These are phyloP conservation scores for Poeciliopsis retropinna DNA, from an alignment of 2,113 vertebrate species.

Conservation along the genomic window DNA sequence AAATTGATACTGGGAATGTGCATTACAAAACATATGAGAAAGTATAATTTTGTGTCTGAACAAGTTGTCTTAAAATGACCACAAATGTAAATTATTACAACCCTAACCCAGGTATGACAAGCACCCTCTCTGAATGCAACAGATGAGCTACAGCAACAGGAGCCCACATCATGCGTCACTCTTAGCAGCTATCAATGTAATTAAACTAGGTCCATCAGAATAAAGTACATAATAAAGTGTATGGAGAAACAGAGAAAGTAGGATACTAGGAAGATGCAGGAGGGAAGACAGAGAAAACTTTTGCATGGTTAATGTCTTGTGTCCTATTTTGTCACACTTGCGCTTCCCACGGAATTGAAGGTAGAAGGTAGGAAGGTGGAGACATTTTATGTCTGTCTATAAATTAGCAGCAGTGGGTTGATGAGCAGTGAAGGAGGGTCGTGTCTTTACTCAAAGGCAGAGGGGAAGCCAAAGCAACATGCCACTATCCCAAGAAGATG, in stretches of 20 bases:
- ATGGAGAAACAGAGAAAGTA: background rate
- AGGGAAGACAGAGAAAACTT: slow-evolving; percentile 43
- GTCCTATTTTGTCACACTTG: slow-evolving; percentile 74
- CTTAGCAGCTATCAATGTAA: background rate
- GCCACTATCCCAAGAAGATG: slow-evolving; percentile 45
- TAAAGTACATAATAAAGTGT: background rate
- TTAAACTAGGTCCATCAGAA: too few relatives aligned
- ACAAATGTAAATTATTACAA: too few relatives aligned
- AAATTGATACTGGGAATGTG: too few relatives aligned
- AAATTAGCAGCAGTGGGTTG: slow-evolving; percentile 77
- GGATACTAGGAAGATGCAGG: slow-evolving; percentile 12
- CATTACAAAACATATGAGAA: too few relatives aligned
- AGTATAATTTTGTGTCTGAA: too few relatives aligned
- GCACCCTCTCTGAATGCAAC: background rate
- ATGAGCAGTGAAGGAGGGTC: slow-evolving; percentile 81
- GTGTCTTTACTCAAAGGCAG: slow-evolving; percentile 55
- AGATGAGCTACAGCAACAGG: background rate
- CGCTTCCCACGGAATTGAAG: slow-evolving; percentile 54
- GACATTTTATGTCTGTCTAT: slow-evolving; percentile 77
- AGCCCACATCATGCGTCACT: background rate
- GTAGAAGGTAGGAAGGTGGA: slow-evolving; percentile 59
- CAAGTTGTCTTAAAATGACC: too few relatives aligned
- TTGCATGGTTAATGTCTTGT: slow-evolving; percentile 75
- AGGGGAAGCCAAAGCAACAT: slow-evolving; percentile 25
- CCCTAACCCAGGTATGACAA: background rate